A percentile compares a stretch with the other conserved stretches of the same genome.
These are phyloP conservation scores for Suncus etruscus DNA, from an alignment of 2,113 vertebrate genomes.

Conservation along the genomic window DNA sequence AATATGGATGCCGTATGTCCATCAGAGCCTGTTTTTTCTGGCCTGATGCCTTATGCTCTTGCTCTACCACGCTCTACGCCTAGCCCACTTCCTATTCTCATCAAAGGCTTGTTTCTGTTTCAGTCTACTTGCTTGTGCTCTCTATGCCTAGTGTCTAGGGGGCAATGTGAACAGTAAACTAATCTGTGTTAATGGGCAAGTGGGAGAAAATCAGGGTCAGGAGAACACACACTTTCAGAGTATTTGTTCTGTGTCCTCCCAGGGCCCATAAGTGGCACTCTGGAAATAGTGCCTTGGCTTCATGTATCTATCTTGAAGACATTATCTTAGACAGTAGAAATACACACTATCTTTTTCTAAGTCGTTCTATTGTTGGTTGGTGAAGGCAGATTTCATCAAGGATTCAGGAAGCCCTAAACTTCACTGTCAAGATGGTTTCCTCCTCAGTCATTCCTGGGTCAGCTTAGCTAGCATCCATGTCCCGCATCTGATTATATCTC, in stretches of 20 bases:
- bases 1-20: constrained; percentile 41
- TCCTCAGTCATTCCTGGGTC: neutral
- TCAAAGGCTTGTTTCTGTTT: constrained; percentile 65
- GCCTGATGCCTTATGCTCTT: neutral
- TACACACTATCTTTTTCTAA: neutral
- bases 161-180: constrained; percentile 57
- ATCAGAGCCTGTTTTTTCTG: constrained; percentile 62
- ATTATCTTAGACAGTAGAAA: no score
- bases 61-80: neutral
- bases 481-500: neutral
- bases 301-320: neutral
- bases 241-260: neutral
- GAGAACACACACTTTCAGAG: neutral
- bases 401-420: neutral
- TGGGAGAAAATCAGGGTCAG: constrained; percentile 59
- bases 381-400: constrained; percentile 8
- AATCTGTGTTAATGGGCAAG: constrained; percentile 72
- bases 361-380: neutral
- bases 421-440: neutral
- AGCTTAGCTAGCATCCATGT: neutral
- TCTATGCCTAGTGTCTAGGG: constrained; percentile 63
- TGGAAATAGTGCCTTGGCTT: constrained; percentile 14
- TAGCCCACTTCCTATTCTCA: constrained; percentile 58
- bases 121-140: constrained; percentile 62
- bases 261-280: neutral